Base-by-base conservation (phyloP, 2,113 vertebrate species). In the Cynopterus brachyotis region DNA sequence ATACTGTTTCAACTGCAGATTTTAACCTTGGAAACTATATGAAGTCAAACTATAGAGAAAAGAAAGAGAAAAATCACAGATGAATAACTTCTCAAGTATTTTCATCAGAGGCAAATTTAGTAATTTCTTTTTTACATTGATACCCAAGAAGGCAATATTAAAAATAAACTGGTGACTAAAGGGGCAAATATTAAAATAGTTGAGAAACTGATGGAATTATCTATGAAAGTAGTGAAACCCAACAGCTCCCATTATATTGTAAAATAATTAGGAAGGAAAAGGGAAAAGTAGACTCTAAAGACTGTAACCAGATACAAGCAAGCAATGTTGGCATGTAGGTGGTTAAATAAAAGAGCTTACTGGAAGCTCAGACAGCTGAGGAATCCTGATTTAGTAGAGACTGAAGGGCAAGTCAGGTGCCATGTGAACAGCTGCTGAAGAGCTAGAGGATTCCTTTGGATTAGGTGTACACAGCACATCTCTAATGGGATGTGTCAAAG, bases 361-460 rank as follows among this genome's bases (percentile, higher is more conserved):
- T 88, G 93, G 93, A 94, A 97, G 69, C 85, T 94, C 78, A 86
- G 97, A 95, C 97, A 98, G 97, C 97, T 98, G 97, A 91, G 82
- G 82, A 96, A 96, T 96, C 94, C 91, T 96, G 84, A 97, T 97
- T 97, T 97, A 97, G 97, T 92, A 86, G 94, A 91, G 81, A 85
- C 96, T 93, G 73, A 97, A 98, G 97, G 94, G 96, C 97, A 97
- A 62, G 82, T 88, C 88, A 87, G 53, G 81, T 97, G 95, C 91
- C 88, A 86, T 97, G 84, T 80, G 97, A 97, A 98, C 97, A 98
- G 97, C 97, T 97, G 97, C 95, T 95, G 85, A 93, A 85, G 93
- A 95, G 72, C 92, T 81, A 75, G 84, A 96, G 66, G 95, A 97
- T 98, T 97, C 97, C 78, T 96, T 84, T 79, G 97, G 97, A 98